These are phyloP conservation scores for Dicranocentrus wangi DNA, from an alignment of 2,888 invertebrate genomes.

Conservation along the genomic window DNA sequence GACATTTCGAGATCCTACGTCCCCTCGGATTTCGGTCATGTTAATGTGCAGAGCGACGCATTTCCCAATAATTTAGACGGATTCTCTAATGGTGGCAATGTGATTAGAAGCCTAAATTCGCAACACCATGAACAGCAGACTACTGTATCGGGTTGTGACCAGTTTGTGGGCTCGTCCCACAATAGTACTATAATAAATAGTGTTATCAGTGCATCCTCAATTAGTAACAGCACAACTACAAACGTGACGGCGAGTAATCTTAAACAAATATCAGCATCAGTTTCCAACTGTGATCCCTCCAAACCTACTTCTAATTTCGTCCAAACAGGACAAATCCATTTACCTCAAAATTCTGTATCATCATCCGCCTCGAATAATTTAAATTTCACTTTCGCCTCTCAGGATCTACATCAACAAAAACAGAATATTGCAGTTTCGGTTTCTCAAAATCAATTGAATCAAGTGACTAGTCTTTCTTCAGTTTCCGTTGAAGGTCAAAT, in stretches of 20 bases:
- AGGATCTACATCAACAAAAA: conserved; percentile 65
- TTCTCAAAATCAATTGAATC: conserved; percentile 55
- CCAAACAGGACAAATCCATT: conserved; percentile 56
- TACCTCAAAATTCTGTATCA: conserved; percentile 47
- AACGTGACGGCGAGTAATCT: conserved; percentile 48
- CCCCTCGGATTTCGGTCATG: conserved; percentile 72
- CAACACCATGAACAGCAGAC: conserved; percentile 51
- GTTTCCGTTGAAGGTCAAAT: conserved; percentile 59
- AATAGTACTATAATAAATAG: conserved; percentile 51
- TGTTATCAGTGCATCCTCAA: conserved; percentile 58
- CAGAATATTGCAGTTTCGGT: conserved; percentile 50
- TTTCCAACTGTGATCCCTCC: conserved; percentile 72
- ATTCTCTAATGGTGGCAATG: conserved; percentile 57
- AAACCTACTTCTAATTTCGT: conserved; percentile 60
- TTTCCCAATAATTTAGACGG: conserved; percentile 51
- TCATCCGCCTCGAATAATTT: conserved; percentile 51
- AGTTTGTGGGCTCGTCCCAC: conserved; percentile 58
- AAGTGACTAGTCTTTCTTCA: conserved; percentile 70
- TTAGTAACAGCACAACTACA: conserved; percentile 45
- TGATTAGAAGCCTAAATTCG: conserved; percentile 39
- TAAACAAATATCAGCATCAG: conserved; percentile 61
- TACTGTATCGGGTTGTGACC: conserved; percentile 59
- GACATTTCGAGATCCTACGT: conserved; percentile 73
- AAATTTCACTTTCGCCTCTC: conserved; percentile 62
- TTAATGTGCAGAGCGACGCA: conserved; percentile 46